phyloP scores from a whole-genome alignment of 2,888 invertebrate genomes.

The Athalia rosae region DNA sequence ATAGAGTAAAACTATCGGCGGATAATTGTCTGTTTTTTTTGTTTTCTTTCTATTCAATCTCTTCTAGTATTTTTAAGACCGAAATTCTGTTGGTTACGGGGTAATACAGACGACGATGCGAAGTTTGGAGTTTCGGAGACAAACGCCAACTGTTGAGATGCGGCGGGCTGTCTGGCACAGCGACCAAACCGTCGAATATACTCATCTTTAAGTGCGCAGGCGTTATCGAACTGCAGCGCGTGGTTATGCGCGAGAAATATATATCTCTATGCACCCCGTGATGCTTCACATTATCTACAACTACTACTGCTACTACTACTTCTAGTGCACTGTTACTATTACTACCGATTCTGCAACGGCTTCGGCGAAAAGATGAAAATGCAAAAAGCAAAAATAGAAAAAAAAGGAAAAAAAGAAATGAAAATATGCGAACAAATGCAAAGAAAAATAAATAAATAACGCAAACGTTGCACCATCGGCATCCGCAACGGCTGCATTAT shows the following conservation, averaged over 20 bases:
- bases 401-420: no score
- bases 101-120: conserved; percentile 21
- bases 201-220: conserved; percentile 64
- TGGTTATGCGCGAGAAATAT: conserved; percentile 37
- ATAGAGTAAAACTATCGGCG: no score
- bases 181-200: conserved; percentile 19
- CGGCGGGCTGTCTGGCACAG: conserved; percentile 65
- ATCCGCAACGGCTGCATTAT: background rate
- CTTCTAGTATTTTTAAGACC: background rate
- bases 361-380: background rate
- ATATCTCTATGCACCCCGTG: background rate
- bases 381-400: no score
- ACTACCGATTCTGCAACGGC: background rate
- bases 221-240: conserved; percentile 54
- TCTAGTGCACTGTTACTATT: conserved; percentile 11
- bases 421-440: no score
- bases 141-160: conserved; percentile 66
- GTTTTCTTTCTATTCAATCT: conserved; percentile 12
- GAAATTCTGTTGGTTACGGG: conserved; percentile 23
- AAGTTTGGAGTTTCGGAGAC: conserved; percentile 60
- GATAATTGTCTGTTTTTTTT: background rate
- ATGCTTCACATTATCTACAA: background rate
- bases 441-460: no score
- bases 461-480: background rate
- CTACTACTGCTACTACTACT: background rate